Percentiles rank a stretch among this genome's conserved stretches.
Conservation (phyloP, 2,113 vertebrate genomes). For the Mellivora capensis region DNA sequence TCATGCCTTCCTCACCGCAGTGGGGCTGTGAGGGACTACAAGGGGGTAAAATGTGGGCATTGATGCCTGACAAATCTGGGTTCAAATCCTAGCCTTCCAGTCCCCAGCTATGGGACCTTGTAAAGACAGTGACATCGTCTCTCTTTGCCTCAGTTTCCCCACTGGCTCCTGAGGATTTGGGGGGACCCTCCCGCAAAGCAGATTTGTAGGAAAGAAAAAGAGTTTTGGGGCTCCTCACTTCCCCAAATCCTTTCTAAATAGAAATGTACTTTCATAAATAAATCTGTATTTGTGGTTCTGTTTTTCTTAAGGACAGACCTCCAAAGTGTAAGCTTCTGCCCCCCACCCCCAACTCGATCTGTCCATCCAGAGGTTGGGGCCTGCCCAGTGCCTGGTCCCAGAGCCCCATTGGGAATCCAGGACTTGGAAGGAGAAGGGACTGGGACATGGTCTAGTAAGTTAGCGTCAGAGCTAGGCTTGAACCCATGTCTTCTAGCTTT, state of each 20-base stretch:
- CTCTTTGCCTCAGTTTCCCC: neutral
- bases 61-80: neutral
- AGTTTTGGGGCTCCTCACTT: neutral
- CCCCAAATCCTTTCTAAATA: neutral
- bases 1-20: neutral
- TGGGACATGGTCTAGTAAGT: no score
- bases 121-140: neutral
- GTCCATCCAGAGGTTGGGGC: neutral
- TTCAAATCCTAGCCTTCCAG: neutral
- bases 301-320: neutral
- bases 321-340: neutral
- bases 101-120: neutral
- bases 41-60: neutral
- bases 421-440: neutral
- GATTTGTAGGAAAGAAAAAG: neutral
- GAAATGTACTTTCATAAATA: neutral
- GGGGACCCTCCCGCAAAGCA: neutral
- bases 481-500: neutral
- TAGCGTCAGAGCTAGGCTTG: neutral
- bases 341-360: neutral
- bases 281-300: neutral
- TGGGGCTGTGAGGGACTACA: accelerated
- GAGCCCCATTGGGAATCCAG: neutral
- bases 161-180: neutral
- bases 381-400: neutral